Base-by-base conservation (phyloP, 2,113 vertebrate genomes). In the Apteryx mantelli region DNA sequence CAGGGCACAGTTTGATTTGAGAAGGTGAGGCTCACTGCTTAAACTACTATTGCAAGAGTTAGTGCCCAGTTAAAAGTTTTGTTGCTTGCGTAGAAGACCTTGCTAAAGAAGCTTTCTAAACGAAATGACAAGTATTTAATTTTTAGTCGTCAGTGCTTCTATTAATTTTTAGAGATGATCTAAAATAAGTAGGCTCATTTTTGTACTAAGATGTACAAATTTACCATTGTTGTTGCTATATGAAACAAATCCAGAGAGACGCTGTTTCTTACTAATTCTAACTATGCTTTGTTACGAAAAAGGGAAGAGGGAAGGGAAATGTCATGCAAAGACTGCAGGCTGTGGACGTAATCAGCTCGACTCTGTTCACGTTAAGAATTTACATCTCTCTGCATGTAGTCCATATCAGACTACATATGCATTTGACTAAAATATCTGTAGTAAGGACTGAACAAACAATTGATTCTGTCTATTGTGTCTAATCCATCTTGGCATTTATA, bases 401-500 rank as follows among this genome's bases (percentile, higher is more conserved):
- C 92, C 70, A 22, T 85, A 91, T 82, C 76, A 65, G 86, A 93
- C 69, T 80, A 91, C 75, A 89, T 86, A 93, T 90, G 85, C 88
- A 82, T 95, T 96, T 91, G 90, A 88, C 82, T 93, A 66, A 86
- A 56, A 82, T 92, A 84, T 95, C 71, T 91, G 95, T 91, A 91
- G 56, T 81, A 89, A 0, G 13, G 56, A 48, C 81, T 85, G 89
- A 87, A 53, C 78, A 76, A 89, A 96, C 92, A 97, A 97, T 96
- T 93, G 85, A 53, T 92, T 94, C 83, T 85, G 11, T 95, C 92
- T 94, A 91, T 95, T 96, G 92, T 64, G 70, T 83, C 95, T 96
- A 97, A 97, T 97, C 86, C 89, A 50, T 96, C 70, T 93, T 96
- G 95, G 81, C 96, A 92, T 95, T 96, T 97, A 92, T 89, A 96